These are phyloP conservation scores for Chlorodrepanis virens DNA, from an alignment of 2,113 vertebrate species.

Conservation along the genomic window DNA sequence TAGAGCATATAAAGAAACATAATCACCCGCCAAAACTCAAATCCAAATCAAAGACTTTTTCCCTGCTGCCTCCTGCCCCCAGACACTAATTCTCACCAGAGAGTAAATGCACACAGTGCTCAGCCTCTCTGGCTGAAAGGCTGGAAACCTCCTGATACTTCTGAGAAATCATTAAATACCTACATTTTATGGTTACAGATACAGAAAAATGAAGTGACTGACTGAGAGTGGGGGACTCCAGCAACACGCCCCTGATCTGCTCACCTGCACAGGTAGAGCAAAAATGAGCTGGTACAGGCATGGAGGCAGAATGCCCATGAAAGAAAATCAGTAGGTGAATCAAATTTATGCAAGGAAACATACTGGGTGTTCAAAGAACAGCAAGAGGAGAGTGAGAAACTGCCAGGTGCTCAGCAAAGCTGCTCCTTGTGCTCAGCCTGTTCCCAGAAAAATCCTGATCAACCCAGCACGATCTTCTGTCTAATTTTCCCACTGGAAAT, in stretches of 20 bases:
- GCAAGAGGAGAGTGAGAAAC: neutral
- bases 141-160: neutral
- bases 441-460: neutral
- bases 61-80: neutral
- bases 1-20: slow-evolving; percentile 9
- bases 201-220: neutral
- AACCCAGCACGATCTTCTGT: neutral
- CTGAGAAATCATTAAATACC: neutral
- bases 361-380: neutral
- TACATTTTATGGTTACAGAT: neutral
- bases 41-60: neutral
- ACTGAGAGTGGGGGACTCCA: neutral
- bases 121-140: neutral
- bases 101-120: neutral
- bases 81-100: neutral
- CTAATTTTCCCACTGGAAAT: neutral
- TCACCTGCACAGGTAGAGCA: neutral
- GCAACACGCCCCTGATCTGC: rapidly evolving
- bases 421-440: neutral
- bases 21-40: slow-evolving; percentile 11
- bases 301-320: rapidly evolving
- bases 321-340: neutral
- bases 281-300: neutral
- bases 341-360: neutral
- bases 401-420: neutral